phyloP scores from a whole-genome alignment of 1,140 invertebrate genomes.

The Drosophila malerkotliana region DNA sequence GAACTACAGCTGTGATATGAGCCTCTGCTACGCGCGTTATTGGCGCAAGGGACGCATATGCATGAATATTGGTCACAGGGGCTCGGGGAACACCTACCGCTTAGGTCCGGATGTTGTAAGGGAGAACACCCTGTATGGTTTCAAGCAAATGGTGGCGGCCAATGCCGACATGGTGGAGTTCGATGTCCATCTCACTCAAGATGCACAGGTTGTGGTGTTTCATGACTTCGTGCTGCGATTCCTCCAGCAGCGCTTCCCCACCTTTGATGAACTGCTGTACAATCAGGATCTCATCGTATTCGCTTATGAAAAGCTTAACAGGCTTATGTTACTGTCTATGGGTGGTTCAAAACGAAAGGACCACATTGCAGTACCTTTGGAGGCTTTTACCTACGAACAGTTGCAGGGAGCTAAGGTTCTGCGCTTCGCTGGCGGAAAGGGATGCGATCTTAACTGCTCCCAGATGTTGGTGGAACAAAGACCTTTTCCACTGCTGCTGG shows the following conservation, averaged over 20 bases:
- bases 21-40: constrained; percentile 30
- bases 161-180: constrained; percentile 70
- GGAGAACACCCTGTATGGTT: constrained; percentile 64
- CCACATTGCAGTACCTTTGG: constrained; percentile 41
- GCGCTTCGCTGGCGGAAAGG: constrained; percentile 12
- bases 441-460: constrained; percentile 80
- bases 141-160: constrained; percentile 22
- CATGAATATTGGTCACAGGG: constrained; percentile 60
- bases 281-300: constrained; percentile 42
- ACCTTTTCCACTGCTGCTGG: constrained; percentile 94
- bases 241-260: constrained; percentile 3
- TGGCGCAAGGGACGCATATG: constrained; percentile 26
- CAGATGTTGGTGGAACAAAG: constrained; percentile 92
- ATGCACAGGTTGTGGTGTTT: constrained; percentile 63
- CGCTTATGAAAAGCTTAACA: constrained; percentile 39
- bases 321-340: constrained; percentile 36
- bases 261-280: constrained; percentile 11
- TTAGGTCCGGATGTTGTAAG: constrained; percentile 20
- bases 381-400: constrained; percentile 49
- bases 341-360: constrained; percentile 30
- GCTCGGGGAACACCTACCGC: constrained; percentile 49
- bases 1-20: constrained; percentile 23
- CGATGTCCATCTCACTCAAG: constrained; percentile 68
- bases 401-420: constrained; percentile 18
- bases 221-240: constrained; percentile 60